These are phyloP conservation scores for Notocelia uddmanniana DNA, from an alignment of 2,888 invertebrate species.

Conservation along the genomic window DNA sequence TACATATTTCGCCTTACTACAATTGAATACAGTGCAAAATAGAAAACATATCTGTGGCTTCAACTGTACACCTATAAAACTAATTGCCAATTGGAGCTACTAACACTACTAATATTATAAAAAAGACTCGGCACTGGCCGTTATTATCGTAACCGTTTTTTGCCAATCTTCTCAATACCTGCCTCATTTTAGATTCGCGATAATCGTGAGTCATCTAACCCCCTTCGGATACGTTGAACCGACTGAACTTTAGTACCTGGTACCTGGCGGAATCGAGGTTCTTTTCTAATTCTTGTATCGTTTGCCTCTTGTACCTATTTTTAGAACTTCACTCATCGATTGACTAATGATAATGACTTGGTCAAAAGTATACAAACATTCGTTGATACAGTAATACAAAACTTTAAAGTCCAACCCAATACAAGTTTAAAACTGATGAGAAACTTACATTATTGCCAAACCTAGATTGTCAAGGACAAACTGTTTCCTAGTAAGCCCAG, in stretches of 20 bases:
- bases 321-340: conserved; percentile 26
- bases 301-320: conserved; percentile 28
- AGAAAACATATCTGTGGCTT: neutral
- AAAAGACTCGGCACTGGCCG: conserved; percentile 7
- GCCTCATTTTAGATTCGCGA: conserved; percentile 28
- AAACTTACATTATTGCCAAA: no score
- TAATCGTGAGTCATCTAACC: conserved; percentile 61
- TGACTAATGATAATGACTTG: conserved; percentile 24
- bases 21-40: neutral
- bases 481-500: no score
- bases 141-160: conserved; percentile 35
- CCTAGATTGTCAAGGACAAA: no score
- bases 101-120: conserved; percentile 4
- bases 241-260: conserved; percentile 52
- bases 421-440: no score
- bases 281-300: conserved; percentile 36
- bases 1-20: neutral
- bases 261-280: conserved; percentile 16
- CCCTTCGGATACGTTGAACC: conserved; percentile 65
- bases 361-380: conserved; percentile 16
- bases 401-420: neutral
- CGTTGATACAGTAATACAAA: neutral
- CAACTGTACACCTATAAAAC: neutral
- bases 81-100: neutral
- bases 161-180: conserved; percentile 28